phyloP scores from a whole-genome alignment of 2,888 invertebrate species.

The Heliconius ismenius region DNA sequence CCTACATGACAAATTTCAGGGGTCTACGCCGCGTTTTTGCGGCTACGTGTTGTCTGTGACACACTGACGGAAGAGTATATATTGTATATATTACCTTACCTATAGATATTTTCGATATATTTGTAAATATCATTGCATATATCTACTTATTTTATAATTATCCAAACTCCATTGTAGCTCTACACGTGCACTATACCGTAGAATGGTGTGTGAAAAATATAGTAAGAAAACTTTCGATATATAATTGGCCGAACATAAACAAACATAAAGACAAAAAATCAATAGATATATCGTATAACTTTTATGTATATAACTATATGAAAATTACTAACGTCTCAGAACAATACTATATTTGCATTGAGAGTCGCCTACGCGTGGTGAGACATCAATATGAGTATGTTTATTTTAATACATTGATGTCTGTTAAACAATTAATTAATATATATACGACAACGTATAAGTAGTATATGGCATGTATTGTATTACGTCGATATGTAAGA shows the following conservation, averaged over 20 bases:
- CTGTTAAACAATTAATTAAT: background rate
- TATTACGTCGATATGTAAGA: background rate
- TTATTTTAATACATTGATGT: background rate
- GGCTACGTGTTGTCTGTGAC: too few species aligned
- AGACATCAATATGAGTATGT: constrained; percentile 8
- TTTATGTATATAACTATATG: constrained; percentile 35
- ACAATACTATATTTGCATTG: constrained; percentile 39
- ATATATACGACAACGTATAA: background rate
- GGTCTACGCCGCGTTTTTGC: too few species aligned
- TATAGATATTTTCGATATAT: too few species aligned
- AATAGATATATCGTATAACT: constrained; percentile 19
- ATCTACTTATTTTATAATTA: background rate
- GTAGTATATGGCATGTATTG: background rate
- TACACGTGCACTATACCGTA: background rate
- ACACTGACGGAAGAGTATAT: too few species aligned
- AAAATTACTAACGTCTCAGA: constrained; percentile 31
- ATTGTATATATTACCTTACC: too few species aligned
- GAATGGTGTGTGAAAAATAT: background rate
- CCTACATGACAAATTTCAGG: too few species aligned
- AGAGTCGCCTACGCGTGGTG: constrained; percentile 33
- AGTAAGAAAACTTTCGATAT: background rate
- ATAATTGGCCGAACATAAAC: background rate
- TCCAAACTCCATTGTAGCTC: background rate
- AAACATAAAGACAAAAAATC: constrained; percentile 17
- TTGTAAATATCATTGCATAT: too few species aligned